A percentile compares a stretch with the other conserved stretches of the same genome.
Conservation (phyloP, 1,140 invertebrate genomes). For the Meloidogyne floridensis region DNA sequence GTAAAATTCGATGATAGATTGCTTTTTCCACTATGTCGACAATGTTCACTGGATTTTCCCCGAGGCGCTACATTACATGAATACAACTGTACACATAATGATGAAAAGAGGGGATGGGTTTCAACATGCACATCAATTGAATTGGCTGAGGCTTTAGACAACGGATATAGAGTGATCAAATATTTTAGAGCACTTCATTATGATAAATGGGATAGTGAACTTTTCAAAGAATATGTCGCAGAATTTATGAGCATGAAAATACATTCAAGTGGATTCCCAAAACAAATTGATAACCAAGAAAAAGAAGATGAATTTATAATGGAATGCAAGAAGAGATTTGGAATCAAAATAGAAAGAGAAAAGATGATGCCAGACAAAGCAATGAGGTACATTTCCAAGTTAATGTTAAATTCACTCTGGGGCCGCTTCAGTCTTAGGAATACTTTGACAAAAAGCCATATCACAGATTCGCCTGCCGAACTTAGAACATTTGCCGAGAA, state of each 20-base stretch:
- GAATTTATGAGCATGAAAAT: no score
- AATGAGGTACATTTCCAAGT: neutral
- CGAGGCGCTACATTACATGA: neutral
- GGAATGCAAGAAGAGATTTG: neutral
- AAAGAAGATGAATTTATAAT: neutral
- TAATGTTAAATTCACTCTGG: conserved; percentile 6
- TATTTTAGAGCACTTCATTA: no score
- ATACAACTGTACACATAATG: conserved; percentile 1
- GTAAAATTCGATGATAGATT: no score
- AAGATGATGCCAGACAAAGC: conserved; percentile 1
- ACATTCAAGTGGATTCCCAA: conserved; percentile 8
- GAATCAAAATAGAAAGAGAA: neutral
- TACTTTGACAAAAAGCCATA: neutral
- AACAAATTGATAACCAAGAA: neutral
- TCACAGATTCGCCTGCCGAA: neutral
- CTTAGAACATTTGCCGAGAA: neutral
- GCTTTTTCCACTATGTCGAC: neutral
- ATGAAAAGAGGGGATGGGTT: conserved; percentile 8
- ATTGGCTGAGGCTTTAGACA: conserved; percentile 18
- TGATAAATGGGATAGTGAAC: no score
- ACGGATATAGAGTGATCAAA: neutral
- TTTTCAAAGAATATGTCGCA: no score
- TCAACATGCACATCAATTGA: conserved; percentile 2
- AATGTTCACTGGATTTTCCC: neutral
- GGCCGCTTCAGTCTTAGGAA: neutral